phyloP scores from a whole-genome alignment of 2,888 invertebrate species.

The Seira ritae region DNA sequence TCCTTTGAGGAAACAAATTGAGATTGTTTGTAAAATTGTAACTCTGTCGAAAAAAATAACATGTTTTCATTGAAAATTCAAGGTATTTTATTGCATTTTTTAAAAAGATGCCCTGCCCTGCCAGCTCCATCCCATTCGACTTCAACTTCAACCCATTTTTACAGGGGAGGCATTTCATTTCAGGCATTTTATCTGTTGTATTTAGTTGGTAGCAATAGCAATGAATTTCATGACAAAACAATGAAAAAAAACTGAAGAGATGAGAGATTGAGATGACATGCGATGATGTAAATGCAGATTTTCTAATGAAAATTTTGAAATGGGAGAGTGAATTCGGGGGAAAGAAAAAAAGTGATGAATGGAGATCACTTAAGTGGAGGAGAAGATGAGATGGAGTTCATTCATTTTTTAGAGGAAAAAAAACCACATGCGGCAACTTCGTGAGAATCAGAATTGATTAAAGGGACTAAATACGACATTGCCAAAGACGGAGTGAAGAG shows the following conservation, averaged over 20 bases:
- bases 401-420: background rate
- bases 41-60: background rate
- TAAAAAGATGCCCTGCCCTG: too few relatives aligned
- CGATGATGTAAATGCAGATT: background rate
- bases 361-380: conserved; percentile 1
- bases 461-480: too few relatives aligned
- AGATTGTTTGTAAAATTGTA: conserved; percentile 2
- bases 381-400: background rate
- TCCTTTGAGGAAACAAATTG: conserved; percentile 9
- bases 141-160: too few relatives aligned
- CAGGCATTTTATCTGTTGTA: background rate
- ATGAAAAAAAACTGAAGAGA: background rate
- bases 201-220: too few relatives aligned
- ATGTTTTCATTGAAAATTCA: background rate
- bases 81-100: background rate
- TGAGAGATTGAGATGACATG: background rate
- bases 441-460: too few relatives aligned
- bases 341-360: background rate
- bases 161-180: background rate
- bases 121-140: background rate
- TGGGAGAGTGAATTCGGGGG: background rate
- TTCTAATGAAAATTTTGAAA: background rate
- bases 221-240: conserved; percentile 7
- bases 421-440: too few relatives aligned
- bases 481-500: too few relatives aligned